A percentile compares a stretch with the other conserved stretches of the same genome.
phyloP scores from a whole-genome alignment of 2,888 invertebrate species.

The Microplitis deprimator region DNA sequence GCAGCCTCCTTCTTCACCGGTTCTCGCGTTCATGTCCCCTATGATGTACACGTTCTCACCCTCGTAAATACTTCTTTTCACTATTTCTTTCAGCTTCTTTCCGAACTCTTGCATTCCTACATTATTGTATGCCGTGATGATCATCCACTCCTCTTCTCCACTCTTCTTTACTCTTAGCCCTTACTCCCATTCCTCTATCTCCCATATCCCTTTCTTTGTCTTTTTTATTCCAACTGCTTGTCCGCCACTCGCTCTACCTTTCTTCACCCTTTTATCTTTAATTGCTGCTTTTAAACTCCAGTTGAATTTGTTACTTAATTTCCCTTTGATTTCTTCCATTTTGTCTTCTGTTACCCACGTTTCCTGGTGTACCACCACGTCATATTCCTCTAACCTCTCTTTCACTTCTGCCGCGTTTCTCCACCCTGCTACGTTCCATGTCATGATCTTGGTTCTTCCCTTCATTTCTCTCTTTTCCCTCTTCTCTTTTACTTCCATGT shows the following conservation, averaged over 20 bases:
- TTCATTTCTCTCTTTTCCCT: too few relatives aligned
- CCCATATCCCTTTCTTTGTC: not conserved
- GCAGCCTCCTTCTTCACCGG: not conserved
- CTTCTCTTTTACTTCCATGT: too few relatives aligned
- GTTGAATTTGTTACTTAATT: not conserved
- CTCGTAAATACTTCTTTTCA: not conserved
- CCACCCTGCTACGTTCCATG: not conserved
- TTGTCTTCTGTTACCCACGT: not conserved
- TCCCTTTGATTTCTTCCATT: not conserved
- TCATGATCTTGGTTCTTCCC: too few relatives aligned
- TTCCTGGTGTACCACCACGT: not conserved
- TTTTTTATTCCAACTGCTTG: not conserved
- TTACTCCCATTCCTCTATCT: not conserved
- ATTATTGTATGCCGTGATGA: conserved; percentile 4
- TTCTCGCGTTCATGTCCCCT: conserved; percentile 12
- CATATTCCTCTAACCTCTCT: not conserved
- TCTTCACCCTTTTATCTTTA: not conserved
- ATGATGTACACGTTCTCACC: not conserved
- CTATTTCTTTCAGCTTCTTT: not conserved
- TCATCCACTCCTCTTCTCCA: not conserved
- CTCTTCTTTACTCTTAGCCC: not conserved
- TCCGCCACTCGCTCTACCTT: not conserved
- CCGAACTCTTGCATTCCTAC: not conserved
- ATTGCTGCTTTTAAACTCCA: not conserved
- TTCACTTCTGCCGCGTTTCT: not conserved